These are phyloP conservation scores for Oscheius sp. DNA, from an alignment of 2,888 invertebrate species.

Conservation along the genomic window DNA sequence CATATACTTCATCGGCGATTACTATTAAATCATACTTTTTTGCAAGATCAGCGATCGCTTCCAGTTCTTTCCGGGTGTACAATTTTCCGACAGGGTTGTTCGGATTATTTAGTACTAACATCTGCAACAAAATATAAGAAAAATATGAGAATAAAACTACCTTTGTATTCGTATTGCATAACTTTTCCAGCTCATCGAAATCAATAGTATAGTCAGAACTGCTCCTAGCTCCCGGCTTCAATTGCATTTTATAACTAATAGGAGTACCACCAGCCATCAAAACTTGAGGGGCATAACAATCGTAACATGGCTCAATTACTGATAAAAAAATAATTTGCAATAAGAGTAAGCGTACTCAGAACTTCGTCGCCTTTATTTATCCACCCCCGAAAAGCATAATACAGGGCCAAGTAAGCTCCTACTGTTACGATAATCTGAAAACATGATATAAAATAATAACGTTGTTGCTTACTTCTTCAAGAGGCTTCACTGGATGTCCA, in stretches of 20 bases:
- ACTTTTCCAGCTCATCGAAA: constrained; percentile 82
- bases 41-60: constrained; percentile 85
- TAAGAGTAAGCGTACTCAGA: constrained; percentile 63
- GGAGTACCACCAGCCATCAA: constrained; percentile 87
- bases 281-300: constrained; percentile 96
- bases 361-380: constrained; percentile 82
- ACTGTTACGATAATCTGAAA: constrained; percentile 81
- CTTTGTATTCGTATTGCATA: constrained; percentile 90
- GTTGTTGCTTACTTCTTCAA: constrained; percentile 12
- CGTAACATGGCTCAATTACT: constrained; percentile 96
- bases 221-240: constrained; percentile 72
- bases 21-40: constrained; percentile 91
- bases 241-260: constrained; percentile 86
- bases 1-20: constrained; percentile 96
- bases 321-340: neutral
- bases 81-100: constrained; percentile 95
- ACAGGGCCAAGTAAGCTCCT: constrained; percentile 95
- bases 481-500: constrained; percentile 76
- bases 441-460: constrained; percentile 79
- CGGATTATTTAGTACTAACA: constrained; percentile 94
- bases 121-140: constrained; percentile 74
- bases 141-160: constrained; percentile 39
- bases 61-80: constrained; percentile 75
- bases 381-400: constrained; percentile 86
- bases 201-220: constrained; percentile 92